phyloP scores from a whole-genome alignment of 2,113 vertebrate genomes.

The Procavia capensis region DNA sequence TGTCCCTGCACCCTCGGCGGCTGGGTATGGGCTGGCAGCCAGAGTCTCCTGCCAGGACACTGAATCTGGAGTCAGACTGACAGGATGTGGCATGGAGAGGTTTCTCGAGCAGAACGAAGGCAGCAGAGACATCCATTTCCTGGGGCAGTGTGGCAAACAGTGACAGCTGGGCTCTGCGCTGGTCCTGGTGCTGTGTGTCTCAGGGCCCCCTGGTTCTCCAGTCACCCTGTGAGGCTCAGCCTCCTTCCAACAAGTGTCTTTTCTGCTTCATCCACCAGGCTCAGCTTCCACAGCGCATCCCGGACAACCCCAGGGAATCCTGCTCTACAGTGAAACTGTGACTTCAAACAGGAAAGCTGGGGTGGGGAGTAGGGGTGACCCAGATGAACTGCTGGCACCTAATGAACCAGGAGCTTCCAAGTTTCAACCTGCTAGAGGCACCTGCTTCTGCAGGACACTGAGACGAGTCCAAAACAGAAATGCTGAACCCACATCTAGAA shows the following conservation, averaged over 20 bases:
- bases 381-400: fast-evolving
- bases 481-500: not conserved
- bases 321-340: not conserved
- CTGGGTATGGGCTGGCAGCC: not conserved
- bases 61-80: not conserved
- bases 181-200: fast-evolving
- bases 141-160: not conserved
- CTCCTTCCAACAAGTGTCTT: not conserved
- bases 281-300: not conserved
- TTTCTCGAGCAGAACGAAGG: not conserved
- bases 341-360: fast-evolving
- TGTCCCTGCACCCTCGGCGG: not conserved
- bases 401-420: not conserved
- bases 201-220: fast-evolving
- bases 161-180: too few species aligned
- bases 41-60: not conserved
- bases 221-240: not conserved
- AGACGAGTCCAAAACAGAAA: not conserved
- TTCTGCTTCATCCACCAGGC: not conserved
- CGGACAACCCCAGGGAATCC: fast-evolving
- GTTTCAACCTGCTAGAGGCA: not conserved
- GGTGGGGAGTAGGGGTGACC: too few species aligned
- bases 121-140: not conserved
- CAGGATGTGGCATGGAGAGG: fast-evolving
- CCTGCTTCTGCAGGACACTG: not conserved